Percentiles rank a stretch among this genome's conserved stretches.
These are phyloP conservation scores for Calameuta pallipes DNA, from an alignment of 2,888 invertebrate genomes.

Conservation along the genomic window DNA sequence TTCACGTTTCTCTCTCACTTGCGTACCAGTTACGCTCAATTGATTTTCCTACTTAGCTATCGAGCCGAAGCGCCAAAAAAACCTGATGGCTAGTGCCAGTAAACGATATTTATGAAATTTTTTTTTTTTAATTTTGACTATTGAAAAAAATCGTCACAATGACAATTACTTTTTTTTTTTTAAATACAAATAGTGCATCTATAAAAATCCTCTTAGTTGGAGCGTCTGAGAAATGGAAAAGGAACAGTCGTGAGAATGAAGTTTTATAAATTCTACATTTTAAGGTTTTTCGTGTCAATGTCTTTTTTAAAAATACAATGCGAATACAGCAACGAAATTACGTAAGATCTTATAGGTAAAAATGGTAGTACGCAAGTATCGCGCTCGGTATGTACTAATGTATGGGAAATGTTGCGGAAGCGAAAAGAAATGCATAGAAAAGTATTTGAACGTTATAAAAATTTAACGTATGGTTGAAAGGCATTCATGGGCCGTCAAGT, in stretches of 20 bases:
- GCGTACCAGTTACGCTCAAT: background rate
- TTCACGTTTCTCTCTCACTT: background rate
- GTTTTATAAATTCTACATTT: background rate
- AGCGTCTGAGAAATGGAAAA: background rate
- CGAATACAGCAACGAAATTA: background rate
- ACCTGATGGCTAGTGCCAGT: background rate
- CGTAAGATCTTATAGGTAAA: background rate
- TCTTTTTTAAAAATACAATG: background rate
- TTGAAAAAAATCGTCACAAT: no score
- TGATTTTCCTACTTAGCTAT: background rate
- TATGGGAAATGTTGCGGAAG: background rate
- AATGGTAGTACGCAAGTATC: background rate
- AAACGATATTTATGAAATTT: background rate
- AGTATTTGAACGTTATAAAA: background rate
- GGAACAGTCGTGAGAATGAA: background rate
- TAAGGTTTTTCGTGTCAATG: background rate
- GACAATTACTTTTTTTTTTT: background rate
- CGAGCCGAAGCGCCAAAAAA: background rate
- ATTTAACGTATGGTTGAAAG: conserved; percentile 45
- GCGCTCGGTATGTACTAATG: background rate
- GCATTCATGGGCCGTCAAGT: conserved; percentile 69
- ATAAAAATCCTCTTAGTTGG: background rate
- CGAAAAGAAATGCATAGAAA: background rate
- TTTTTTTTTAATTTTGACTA: no score
- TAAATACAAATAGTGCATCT: background rate